Conservation (phyloP, 2,888 invertebrate species). For the Deilephila elpenor region DNA sequence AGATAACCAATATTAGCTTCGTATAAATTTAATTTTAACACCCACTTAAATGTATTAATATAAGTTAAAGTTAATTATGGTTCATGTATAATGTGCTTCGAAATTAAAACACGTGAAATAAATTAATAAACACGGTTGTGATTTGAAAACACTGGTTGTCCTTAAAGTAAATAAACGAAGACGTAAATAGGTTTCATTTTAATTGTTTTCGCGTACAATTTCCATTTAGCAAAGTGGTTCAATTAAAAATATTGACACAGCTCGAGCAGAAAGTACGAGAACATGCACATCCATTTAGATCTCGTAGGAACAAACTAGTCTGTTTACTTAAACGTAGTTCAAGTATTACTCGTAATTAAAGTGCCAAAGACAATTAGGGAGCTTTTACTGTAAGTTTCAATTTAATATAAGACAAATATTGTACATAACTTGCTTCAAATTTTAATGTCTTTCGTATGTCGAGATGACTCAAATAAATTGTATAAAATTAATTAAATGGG, state of each 20-base stretch:
- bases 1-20: slow-evolving; percentile 12
- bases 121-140: slow-evolving; percentile 23
- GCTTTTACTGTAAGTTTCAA: slow-evolving; percentile 72
- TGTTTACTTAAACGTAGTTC: slow-evolving; percentile 34
- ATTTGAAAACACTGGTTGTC: not conserved
- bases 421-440: slow-evolving; percentile 72
- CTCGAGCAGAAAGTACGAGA: slow-evolving; percentile 3
- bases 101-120: not conserved
- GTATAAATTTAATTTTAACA: not conserved
- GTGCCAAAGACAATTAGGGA: slow-evolving; percentile 81
- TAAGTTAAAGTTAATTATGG: no score
- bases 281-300: slow-evolving; percentile 24
- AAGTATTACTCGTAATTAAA: slow-evolving; percentile 65
- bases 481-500: slow-evolving; percentile 50
- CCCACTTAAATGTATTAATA: no score
- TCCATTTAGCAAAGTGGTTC: slow-evolving; percentile 10
- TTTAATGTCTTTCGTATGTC: slow-evolving; percentile 70
- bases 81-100: not conserved
- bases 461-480: slow-evolving; percentile 72
- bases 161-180: not conserved
- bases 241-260: slow-evolving; percentile 19
- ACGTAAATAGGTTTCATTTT: slow-evolving; percentile 4
- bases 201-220: not conserved
- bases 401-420: slow-evolving; percentile 51
- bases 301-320: slow-evolving; percentile 21